Percentiles rank a stretch among this genome's conserved stretches.
phyloP scores from a whole-genome alignment of 2,797 vertebrate species.

The Syngnathus acus region DNA sequence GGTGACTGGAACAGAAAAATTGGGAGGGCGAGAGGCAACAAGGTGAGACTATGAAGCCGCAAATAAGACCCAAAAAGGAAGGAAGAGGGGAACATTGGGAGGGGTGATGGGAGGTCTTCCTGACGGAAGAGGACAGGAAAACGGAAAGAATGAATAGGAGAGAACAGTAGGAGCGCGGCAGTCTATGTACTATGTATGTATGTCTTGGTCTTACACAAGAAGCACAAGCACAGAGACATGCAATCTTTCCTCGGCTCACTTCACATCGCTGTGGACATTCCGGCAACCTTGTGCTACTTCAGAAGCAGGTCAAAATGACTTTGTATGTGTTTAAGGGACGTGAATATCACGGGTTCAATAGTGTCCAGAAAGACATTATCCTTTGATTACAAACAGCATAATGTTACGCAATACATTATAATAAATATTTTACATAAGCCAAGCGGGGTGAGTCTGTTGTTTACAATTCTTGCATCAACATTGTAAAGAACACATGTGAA shows the following conservation, averaged over 20 bases:
- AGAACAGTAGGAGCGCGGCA: constrained; percentile 25
- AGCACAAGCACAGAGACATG: constrained; percentile 6
- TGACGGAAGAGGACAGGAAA: constrained; percentile 38
- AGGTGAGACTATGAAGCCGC: constrained; percentile 5
- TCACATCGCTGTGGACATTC: constrained; percentile 46
- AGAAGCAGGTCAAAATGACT: neutral
- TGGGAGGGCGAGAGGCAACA: constrained; percentile 11
- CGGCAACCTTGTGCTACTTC: neutral
- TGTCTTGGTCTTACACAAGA: neutral
- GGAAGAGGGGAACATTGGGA: constrained; percentile 24
- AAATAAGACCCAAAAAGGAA: constrained; percentile 33
- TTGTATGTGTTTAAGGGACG: neutral
- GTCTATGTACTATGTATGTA: constrained; percentile 21
- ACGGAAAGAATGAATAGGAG: constrained; percentile 48
- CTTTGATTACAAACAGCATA: neutral
- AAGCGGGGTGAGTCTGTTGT: no score
- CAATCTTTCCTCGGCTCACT: constrained; percentile 26
- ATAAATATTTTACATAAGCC: no score
- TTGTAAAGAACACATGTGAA: no score
- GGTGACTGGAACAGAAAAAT: constrained; percentile 19
- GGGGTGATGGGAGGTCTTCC: constrained; percentile 12
- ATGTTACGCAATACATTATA: no score
- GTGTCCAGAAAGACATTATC: neutral
- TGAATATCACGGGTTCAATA: neutral
- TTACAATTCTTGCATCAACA: no score